Evolutionary conservation across 2,797 vertebrate genomes (phyloP), one percentile per base, ranked within the genome.

Genomic region (Gobio occitaniae): DNA sequence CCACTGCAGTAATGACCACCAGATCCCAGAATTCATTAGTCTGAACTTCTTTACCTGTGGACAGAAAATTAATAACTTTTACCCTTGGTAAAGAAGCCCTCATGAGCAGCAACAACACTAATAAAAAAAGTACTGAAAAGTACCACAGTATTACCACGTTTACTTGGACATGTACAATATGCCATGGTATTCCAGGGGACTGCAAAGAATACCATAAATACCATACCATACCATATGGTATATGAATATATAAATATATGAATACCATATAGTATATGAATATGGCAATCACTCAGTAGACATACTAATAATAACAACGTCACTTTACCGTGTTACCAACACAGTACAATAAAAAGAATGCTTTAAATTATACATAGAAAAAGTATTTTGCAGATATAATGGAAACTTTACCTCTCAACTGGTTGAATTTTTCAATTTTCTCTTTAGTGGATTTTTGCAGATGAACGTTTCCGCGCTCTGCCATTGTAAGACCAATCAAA

Each of bases 11-110:
- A 85, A 99, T 91, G 38, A 93, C 95, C 87, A 98, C 96, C 76
- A 95, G 89, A 75, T 99, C 97, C 98, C 97, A 99, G 77, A 98
- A 97, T 90, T 94, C 91, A 15, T 94, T 94, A 15, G 91, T 15
- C 48, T 84, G 79, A 41, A 95, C 92, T 50, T 91, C 86, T 84
- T 84, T 93, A 78, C 96, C 97, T 98, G 82, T 75, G 66, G 8
- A 71, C 16, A 10, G 44, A 15, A 65, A 47, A 78, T 78, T 0
- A 47, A 63, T 29, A 29, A 78, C 16, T 6, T 15, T 21, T 41
- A n/a, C 19, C 41, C 25, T 3, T 74, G 1, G 19, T 19, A 54
- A 16, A 56, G 17, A 41, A 41, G 21, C 12, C 19, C 7, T 25
- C 13, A 61, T 44, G 21, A 11, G 21, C 17, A 17, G 32, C n/a